Evolutionary conservation across 2,797 vertebrate species (phyloP).

Genomic region (Sebastes hubbsi): DNA sequence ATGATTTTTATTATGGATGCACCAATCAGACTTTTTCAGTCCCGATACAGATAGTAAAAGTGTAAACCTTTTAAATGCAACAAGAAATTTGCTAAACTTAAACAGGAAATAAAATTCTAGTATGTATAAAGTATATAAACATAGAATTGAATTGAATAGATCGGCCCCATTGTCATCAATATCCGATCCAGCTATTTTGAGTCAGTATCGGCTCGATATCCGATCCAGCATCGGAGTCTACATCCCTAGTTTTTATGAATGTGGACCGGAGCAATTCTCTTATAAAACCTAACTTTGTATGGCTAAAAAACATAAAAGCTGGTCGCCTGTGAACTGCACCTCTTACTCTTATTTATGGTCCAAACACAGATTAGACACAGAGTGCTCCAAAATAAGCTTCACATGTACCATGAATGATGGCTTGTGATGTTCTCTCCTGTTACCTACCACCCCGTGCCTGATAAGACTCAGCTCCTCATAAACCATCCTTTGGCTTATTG

Average conservation of each 20-base stretch:
- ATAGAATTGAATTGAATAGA: neutral
- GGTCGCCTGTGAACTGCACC: neutral
- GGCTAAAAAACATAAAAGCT: neutral
- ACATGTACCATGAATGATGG: slow-evolving; percentile 42
- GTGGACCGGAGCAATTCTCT: neutral
- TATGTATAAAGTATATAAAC: neutral
- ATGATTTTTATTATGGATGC: too few relatives aligned
- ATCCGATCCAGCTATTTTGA: neutral
- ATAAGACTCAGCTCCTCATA: slow-evolving; percentile 46
- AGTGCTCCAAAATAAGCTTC: slow-evolving; percentile 43
- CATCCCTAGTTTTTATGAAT: neutral
- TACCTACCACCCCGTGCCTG: slow-evolving; percentile 25
- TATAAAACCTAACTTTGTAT: neutral
- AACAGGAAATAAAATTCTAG: neutral
- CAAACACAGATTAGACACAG: slow-evolving; percentile 46
- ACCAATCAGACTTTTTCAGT: too few relatives aligned
- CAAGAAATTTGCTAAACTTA: neutral
- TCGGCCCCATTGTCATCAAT: neutral
- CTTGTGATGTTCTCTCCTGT: slow-evolving; percentile 31
- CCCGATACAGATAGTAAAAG: too few relatives aligned
- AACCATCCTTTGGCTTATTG: slow-evolving; percentile 38
- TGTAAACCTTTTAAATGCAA: neutral
- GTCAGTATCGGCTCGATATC: neutral
- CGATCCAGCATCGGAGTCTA: neutral
- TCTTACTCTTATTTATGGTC: slow-evolving; percentile 31